These are phyloP conservation scores for Perccottus glenii DNA, from an alignment of 2,113 vertebrate genomes.

Conservation along the genomic window DNA sequence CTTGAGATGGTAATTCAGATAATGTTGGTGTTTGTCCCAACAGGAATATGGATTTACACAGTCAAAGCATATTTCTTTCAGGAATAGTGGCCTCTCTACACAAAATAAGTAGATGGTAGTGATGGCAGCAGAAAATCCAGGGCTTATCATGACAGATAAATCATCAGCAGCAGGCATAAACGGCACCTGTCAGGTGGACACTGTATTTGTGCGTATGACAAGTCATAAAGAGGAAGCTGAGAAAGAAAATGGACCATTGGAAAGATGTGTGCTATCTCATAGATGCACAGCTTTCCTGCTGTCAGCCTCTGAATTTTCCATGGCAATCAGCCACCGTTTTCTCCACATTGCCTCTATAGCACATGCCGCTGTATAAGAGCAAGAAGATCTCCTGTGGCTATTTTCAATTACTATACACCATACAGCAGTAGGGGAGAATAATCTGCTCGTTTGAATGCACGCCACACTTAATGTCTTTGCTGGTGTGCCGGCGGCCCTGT, in stretches of 20 bases:
- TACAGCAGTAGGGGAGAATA: conserved; percentile 65
- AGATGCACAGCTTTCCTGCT: conserved; percentile 29
- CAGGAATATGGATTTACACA: conserved; percentile 31
- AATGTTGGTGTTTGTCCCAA: conserved; percentile 20
- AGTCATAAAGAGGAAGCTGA: conserved; percentile 9
- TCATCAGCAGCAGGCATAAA: conserved; percentile 34
- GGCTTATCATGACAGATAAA: conserved; percentile 47
- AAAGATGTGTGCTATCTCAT: conserved; percentile 29
- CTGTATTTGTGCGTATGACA: conserved; percentile 5
- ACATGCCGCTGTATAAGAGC: conserved; percentile 55
- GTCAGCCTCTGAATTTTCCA: conserved; percentile 39
- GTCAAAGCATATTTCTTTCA: conserved; percentile 20
- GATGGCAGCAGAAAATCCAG: conserved; percentile 17
- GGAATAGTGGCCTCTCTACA: conserved; percentile 9
- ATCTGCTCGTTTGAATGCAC: conserved; percentile 78
- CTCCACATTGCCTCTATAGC: conserved; percentile 52
- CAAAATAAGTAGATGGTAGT: conserved; percentile 26
- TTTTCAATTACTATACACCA: conserved; percentile 76
- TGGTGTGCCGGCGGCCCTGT: conserved; percentile 66
- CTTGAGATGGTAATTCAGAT: conserved; percentile 26
- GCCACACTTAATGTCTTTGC: conserved; percentile 73
- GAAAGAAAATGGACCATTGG: conserved; percentile 36
- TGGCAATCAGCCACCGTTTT: conserved; percentile 42
- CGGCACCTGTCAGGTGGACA: conserved; percentile 43
- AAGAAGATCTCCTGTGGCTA: conserved; percentile 68